These are phyloP conservation scores for Zosterops pallidus DNA, from an alignment of 2,113 vertebrate species.

Conservation along the genomic window DNA sequence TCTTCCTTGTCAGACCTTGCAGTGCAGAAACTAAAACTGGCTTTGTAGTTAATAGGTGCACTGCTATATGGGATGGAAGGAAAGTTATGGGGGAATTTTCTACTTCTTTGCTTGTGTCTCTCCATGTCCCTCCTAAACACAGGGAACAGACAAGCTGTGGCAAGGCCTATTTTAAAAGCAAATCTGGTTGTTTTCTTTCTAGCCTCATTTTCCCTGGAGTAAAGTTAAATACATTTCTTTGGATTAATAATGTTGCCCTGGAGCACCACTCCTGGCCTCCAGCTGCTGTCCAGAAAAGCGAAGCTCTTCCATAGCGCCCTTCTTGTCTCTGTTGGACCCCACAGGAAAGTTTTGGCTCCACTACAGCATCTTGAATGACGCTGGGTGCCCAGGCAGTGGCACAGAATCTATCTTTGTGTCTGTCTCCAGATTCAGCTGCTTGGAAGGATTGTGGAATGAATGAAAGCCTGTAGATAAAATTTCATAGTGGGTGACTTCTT, in stretches of 20 bases:
- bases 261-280: background rate
- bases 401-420: background rate
- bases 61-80: background rate
- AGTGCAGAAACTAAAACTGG: background rate
- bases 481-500: background rate
- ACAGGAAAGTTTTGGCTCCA: background rate
- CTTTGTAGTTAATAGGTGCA: background rate
- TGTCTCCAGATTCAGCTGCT: background rate
- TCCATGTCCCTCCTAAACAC: background rate
- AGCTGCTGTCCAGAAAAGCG: background rate
- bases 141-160: background rate
- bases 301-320: background rate
- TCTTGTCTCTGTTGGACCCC: background rate
- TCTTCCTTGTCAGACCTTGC: background rate
- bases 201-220: background rate
- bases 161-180: background rate
- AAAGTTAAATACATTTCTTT: background rate
- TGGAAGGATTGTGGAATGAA: background rate
- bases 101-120: background rate
- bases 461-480: slow-evolving; percentile 28
- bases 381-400: background rate
- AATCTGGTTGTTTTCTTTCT: background rate
- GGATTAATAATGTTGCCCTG: background rate
- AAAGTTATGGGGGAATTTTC: background rate
- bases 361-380: background rate